Evolutionary conservation across 2,888 invertebrate species (phyloP).

Genomic region (Empis stercorea): DNA sequence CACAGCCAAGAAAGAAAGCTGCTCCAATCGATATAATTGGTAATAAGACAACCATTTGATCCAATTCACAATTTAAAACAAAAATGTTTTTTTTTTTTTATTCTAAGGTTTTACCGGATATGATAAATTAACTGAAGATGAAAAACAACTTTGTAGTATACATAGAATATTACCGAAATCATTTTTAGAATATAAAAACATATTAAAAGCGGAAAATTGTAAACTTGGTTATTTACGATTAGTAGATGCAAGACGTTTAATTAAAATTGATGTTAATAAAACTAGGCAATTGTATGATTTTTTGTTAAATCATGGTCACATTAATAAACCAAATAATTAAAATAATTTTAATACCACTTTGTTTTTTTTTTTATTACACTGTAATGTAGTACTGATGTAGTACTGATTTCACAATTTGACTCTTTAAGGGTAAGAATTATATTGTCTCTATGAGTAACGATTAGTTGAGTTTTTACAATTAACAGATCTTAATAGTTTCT

Average conservation of each 20-base stretch:
- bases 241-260: slow-evolving; percentile 66
- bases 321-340: neutral
- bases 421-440: too few species aligned
- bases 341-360: neutral
- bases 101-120: slow-evolving; percentile 66
- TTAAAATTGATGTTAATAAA: slow-evolving; percentile 90
- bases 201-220: slow-evolving; percentile 60
- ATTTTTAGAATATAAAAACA: slow-evolving; percentile 64
- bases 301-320: slow-evolving; percentile 30
- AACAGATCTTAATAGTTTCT: too few species aligned
- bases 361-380: too few species aligned
- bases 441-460: too few species aligned
- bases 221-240: slow-evolving; percentile 62
- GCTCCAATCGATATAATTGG: slow-evolving; percentile 31
- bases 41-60: slow-evolving; percentile 8
- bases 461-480: too few species aligned
- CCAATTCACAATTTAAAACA: neutral
- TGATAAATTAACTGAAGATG: slow-evolving; percentile 54
- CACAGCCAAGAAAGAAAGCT: slow-evolving; percentile 27
- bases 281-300: slow-evolving; percentile 78
- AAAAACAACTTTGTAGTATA: slow-evolving; percentile 63
- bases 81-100: neutral
- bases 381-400: too few species aligned
- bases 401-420: too few species aligned
- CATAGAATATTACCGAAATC: slow-evolving; percentile 62